phyloP scores from a whole-genome alignment of 2,888 invertebrate species.

The Zygogramma bicolorata region DNA sequence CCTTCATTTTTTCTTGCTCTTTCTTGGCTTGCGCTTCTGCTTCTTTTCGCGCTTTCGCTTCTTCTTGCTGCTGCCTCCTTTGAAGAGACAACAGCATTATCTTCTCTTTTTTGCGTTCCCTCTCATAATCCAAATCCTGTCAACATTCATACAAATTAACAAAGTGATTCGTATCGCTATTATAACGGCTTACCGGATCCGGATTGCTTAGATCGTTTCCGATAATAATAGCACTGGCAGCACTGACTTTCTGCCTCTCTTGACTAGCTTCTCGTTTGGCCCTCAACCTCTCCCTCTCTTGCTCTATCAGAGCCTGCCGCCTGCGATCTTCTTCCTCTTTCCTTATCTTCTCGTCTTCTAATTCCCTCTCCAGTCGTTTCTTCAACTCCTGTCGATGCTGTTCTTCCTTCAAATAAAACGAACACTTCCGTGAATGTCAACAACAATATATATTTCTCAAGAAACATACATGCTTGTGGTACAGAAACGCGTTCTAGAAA shows the following conservation, averaged over 20 bases:
- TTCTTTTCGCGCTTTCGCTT: slow-evolving; percentile 86
- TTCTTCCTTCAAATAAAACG: slow-evolving; percentile 43
- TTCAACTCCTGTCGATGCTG: slow-evolving; percentile 57
- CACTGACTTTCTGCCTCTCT: slow-evolving; percentile 62
- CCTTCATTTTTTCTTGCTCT: slow-evolving; percentile 81
- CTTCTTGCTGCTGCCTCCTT: slow-evolving; percentile 91
- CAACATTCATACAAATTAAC: slow-evolving; percentile 29
- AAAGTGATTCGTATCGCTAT: neutral
- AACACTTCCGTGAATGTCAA: no score
- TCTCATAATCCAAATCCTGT: slow-evolving; percentile 87
- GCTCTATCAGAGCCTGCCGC: slow-evolving; percentile 61
- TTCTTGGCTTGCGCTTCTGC: slow-evolving; percentile 81
- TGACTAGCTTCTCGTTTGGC: slow-evolving; percentile 67
- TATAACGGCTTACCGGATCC: slow-evolving; percentile 73
- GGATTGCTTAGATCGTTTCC: slow-evolving; percentile 76
- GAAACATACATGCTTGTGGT: no score
- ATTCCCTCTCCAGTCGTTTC: slow-evolving; percentile 67
- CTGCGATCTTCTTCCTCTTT: slow-evolving; percentile 66
- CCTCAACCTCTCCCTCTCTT: slow-evolving; percentile 64
- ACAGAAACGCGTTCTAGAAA: no score
- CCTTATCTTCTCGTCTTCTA: slow-evolving; percentile 66
- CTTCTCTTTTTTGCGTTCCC: slow-evolving; percentile 92
- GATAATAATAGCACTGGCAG: slow-evolving; percentile 71
- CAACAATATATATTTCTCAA: no score
- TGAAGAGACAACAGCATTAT: slow-evolving; percentile 91